Evolutionary conservation across 2,888 invertebrate genomes (phyloP), one percentile per base, ranked within the genome.

Genomic region (Artemia sinica): DNA sequence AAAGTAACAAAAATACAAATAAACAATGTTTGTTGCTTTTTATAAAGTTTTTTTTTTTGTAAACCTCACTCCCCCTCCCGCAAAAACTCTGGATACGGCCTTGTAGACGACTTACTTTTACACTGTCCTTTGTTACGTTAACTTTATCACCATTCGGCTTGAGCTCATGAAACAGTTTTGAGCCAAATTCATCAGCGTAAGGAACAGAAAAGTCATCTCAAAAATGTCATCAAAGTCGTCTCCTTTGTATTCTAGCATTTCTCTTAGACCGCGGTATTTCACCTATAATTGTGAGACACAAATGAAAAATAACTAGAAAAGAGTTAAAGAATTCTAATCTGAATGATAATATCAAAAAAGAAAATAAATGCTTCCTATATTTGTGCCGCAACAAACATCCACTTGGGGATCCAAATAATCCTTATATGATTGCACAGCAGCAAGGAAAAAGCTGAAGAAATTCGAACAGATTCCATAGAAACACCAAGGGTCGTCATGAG

Each of bases 151-250:
- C 95, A 73, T 88, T 84, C 50, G 87, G 85, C 75, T 88, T 88
- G 68, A 95, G 81, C 73, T 92, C 90, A 74, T 91, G 87, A 74
- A 86, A 86, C 70, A 91, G 82, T 66, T 85, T 82, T 68, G 85
- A 85, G 3, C 92, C 94, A 76, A 93, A 95, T 8, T 93, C 89
- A 78, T 95, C 92, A 18, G 85, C 85, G 77, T 91, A 89, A 76
- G 88, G 87, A 75, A 95, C 89, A 78, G 84, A 78, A 94, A 95
- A 1, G 91, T 91, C 79, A 91, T 91, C 82, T 89, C 86, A 76
- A 92, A 94, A 0, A 86, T 86, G 67, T 91, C 91, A 75, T 91
- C 87, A 77, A 94, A 83, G 76, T 93, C 92, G 67, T 84, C 82
- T 0, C 83, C 88, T 5, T 82, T 81, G 76, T 91, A 91, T n/a